Evolutionary conservation across 2,113 vertebrate genomes (phyloP), one percentile per base, ranked within the genome.

Genomic region (Probosciger aterrimus): DNA sequence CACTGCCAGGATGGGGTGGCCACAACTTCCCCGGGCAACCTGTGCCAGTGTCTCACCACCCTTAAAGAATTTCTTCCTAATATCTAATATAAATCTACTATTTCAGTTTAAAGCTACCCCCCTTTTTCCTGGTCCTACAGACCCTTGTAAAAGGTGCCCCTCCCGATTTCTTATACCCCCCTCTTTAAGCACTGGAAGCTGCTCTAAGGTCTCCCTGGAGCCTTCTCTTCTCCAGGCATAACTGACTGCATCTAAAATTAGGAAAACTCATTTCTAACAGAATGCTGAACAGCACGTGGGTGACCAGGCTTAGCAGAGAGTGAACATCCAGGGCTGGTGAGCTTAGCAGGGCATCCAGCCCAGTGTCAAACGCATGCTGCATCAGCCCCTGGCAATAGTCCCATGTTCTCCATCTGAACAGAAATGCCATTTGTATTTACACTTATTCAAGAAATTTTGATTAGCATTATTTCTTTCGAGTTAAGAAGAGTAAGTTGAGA

Each of bases 361-460:
- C 2, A 0, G 37, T n/a, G 41, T 7, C 18, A 24, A 11, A 74
- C 46, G 11, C 4, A 2, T 0, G 11, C 63, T n/a, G 5, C 18
- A 19, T 2, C 46, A 70, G 53, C 50, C 27, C 65, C 44, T 11
- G 24, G 41, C 64, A 65, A 22, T 25, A 57, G 8, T 9, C 28
- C 55, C 5, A 11, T 9, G 39, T 70, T 39, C 62, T 52, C 31
- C 44, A 18, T 3, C 13, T 52, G 14, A 39, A 79, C 28, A 88
- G 57, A 37, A 90, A 79, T 15, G 31, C 10, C 11, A 7, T 11
- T 7, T 89, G 50, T 52, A 33, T 41, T 70, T n/a, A 52, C 10
- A 18, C 4, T 60, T 80, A 60, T 7, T 57, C 25, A 83, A n/a
- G 10, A 59, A 64, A 14, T 47, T 86, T 47, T 6, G 1, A 64